Evolutionary conservation across 2,113 vertebrate species (phyloP).

Genomic region (Entelurus aequoreus): DNA sequence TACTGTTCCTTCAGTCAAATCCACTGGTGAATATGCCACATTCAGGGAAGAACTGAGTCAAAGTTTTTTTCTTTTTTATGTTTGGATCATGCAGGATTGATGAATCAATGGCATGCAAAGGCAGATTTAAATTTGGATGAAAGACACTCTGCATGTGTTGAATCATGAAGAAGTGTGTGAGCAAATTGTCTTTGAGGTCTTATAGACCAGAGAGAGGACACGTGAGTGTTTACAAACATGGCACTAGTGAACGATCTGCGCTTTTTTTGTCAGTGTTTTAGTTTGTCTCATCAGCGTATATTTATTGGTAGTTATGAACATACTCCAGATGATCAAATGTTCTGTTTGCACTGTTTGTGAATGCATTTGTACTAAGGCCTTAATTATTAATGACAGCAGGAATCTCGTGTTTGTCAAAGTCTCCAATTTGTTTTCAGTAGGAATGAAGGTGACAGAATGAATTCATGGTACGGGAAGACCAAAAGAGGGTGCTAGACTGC

Average conservation of each 20-base stretch:
- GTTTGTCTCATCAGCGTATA: neutral
- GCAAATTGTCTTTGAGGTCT: neutral
- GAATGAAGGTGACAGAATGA: neutral
- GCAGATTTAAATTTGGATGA: neutral
- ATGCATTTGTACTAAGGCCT: neutral
- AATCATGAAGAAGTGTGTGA: neutral
- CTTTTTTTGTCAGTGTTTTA: neutral
- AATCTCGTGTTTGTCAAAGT: neutral
- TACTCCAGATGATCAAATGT: neutral
- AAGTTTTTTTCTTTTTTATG: neutral
- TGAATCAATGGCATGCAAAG: neutral
- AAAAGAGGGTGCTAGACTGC: neutral
- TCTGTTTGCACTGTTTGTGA: neutral
- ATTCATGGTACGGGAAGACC: neutral
- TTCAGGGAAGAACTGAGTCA: constrained; percentile 38
- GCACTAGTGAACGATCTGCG: neutral
- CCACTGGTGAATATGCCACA: constrained; percentile 23
- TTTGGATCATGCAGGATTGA: neutral
- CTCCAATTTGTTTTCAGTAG: neutral
- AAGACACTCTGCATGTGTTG: neutral
- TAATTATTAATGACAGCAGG: neutral
- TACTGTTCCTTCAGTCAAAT: constrained; percentile 22
- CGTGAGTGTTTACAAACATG: neutral
- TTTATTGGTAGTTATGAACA: neutral
- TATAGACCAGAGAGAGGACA: neutral